Evolutionary conservation across 37 sponge, comb jelly and placozoan species (phyloP).

Genomic region (Bolinopsis microptera): DNA sequence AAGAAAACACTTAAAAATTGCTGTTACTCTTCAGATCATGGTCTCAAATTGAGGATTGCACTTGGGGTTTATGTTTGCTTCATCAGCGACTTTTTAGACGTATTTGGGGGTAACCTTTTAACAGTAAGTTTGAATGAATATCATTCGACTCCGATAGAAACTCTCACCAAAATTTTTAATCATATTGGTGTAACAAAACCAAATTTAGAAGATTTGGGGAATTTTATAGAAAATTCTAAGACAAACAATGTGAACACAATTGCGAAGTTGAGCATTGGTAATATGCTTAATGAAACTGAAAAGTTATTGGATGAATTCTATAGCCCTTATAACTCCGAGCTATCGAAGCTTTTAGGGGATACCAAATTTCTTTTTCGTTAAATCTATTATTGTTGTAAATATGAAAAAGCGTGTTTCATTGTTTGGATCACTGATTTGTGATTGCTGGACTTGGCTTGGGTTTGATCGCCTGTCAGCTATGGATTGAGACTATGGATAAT

Average conservation of each 20-base stretch:
- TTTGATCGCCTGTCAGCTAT: too few relatives aligned
- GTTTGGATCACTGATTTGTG: too few relatives aligned
- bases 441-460: too few relatives aligned
- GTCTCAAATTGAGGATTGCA: background rate
- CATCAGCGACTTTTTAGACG: background rate
- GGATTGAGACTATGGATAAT: too few relatives aligned
- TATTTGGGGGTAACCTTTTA: background rate
- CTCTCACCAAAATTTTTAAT: background rate
- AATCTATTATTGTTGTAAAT: too few relatives aligned
- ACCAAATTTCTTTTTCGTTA: background rate
- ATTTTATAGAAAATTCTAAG: background rate
- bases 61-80: slow-evolving; percentile 22
- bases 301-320: background rate
- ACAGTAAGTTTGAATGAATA: background rate
- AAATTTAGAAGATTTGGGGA: background rate
- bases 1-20: background rate
- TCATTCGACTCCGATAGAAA: background rate
- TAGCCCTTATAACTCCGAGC: background rate
- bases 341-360: background rate
- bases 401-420: too few relatives aligned
- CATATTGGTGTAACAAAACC: background rate
- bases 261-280: slow-evolving; percentile 13
- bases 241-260: slow-evolving; percentile 49
- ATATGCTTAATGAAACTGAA: background rate
- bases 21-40: slow-evolving; percentile 23